Percentiles rank a stretch among this genome's conserved stretches.
Conservation (phyloP, 2,888 invertebrate genomes). For the Ophion obscuratus region DNA sequence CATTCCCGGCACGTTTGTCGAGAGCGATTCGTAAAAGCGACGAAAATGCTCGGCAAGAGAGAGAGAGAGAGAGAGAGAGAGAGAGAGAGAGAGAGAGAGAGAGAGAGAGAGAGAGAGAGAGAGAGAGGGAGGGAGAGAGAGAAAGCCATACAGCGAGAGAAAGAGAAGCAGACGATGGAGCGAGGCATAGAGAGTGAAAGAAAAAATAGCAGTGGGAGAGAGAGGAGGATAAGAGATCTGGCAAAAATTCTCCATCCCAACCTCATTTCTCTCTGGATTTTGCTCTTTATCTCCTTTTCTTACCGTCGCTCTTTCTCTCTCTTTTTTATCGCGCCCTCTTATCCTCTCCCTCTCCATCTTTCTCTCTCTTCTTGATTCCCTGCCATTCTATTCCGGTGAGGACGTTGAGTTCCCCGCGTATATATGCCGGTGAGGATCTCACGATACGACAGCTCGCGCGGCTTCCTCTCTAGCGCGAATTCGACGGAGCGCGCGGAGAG, state of each 20-base stretch:
- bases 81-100: slow-evolving; percentile 5
- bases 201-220: no score
- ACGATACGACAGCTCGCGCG: slow-evolving; percentile 74
- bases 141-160: slow-evolving; percentile 2
- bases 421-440: slow-evolving; percentile 67
- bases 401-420: slow-evolving; percentile 47
- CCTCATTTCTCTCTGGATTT: slow-evolving; percentile 69
- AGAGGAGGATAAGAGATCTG: slow-evolving; percentile 48
- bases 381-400: slow-evolving; percentile 49
- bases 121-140: background rate
- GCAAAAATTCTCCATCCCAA: slow-evolving; percentile 74
- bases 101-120: slow-evolving; percentile 2
- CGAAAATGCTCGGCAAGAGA: slow-evolving; percentile 73
- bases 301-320: slow-evolving; percentile 56
- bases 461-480: slow-evolving; percentile 55
- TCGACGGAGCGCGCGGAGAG: slow-evolving; percentile 48
- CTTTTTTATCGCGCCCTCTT: slow-evolving; percentile 51
- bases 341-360: slow-evolving; percentile 29
- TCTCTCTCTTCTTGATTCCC: slow-evolving; percentile 41
- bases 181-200: background rate
- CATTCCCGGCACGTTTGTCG: slow-evolving; percentile 79
- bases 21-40: slow-evolving; percentile 78
- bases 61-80: slow-evolving; percentile 4
- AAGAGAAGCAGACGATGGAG: background rate
- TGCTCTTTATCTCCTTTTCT: slow-evolving; percentile 68